Evolutionary conservation across 1,140 invertebrate genomes (phyloP), one percentile per base, ranked within the genome.

Genomic region (Gonatopus flavifemur): DNA sequence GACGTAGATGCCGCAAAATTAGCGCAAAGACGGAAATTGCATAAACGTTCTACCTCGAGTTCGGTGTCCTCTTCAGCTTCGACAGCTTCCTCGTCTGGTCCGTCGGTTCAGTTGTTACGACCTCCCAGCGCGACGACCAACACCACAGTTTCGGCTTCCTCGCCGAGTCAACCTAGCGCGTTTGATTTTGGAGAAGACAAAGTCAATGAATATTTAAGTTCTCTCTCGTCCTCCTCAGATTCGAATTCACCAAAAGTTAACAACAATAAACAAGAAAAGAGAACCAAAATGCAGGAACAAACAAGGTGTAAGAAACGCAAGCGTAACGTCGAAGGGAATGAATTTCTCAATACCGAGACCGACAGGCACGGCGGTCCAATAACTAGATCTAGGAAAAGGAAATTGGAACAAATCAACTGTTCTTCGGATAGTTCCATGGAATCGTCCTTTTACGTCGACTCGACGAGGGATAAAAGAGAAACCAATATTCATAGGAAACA

Each of bases 11-110:
- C 83, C 44, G 88, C 88, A 1, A 86, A 86, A 51, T 69, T 91
- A 15, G 88, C 88, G 25, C 86, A 88, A 68, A 74, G 88, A 20
- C 72, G 88, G 7, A 83, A 86, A 59, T 66, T 83, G 47, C 88
- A 88, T 56, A 85, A 86, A 60, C 81, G 80, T 20, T 82, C 81
- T 3, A 81, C 81, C 13, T 82, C 78, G 0, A 76, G 79, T 42
- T 82, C 81, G 6, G 55, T 64, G 0, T 76, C 74, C 13, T 76
- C 74, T 0, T 62, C 73, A 4, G 61, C 70, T 6, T 78, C 73
- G 20, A 65, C 65, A 9, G 67, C 75, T 21, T 77, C 76, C 3
- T n/a, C n/a, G 16, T 70, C 64, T 7, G 58, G 48, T 6, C 45
- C 56, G 0, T 72, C 70, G 6, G 40, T 61, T 2, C 67, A 67